Percentiles rank a stretch among this genome's conserved stretches.
Conservation (phyloP, 2,888 invertebrate genomes). For the Ephialtes manifestator region DNA sequence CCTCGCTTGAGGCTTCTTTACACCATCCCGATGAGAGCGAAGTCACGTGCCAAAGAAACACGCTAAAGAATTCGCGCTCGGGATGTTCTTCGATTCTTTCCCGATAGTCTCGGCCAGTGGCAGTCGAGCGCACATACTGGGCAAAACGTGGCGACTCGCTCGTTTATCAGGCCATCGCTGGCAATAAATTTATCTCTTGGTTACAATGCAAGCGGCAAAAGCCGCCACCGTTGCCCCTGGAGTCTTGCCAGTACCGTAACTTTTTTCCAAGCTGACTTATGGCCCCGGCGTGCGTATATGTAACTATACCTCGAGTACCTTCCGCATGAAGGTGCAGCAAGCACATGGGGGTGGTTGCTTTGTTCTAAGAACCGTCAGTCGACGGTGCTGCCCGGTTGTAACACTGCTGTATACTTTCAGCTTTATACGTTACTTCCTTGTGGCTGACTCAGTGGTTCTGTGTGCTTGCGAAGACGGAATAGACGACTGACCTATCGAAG, state of each 20-base stretch:
- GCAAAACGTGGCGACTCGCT: conserved; percentile 57
- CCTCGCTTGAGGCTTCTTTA: conserved; percentile 13
- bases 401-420: background rate
- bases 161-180: conserved; percentile 78
- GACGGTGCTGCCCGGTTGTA: background rate
- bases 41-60: conserved; percentile 60
- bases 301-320: conserved; percentile 17
- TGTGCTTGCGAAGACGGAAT: background rate
- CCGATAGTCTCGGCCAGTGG: conserved; percentile 27
- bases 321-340: conserved; percentile 6
- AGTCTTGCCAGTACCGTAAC: conserved; percentile 76
- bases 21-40: background rate
- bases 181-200: conserved; percentile 79
- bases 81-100: conserved; percentile 58
- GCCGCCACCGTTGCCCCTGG: conserved; percentile 70
- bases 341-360: conserved; percentile 66
- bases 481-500: conserved; percentile 26
- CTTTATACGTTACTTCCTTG: conserved; percentile 20
- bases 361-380: conserved; percentile 72
- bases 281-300: conserved; percentile 69
- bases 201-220: conserved; percentile 76
- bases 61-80: conserved; percentile 37
- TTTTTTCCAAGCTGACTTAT: conserved; percentile 76
- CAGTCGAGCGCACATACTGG: conserved; percentile 25
- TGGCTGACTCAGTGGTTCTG: background rate